Conservation (phyloP, 2,113 vertebrate genomes). For the Columba janthina region DNA sequence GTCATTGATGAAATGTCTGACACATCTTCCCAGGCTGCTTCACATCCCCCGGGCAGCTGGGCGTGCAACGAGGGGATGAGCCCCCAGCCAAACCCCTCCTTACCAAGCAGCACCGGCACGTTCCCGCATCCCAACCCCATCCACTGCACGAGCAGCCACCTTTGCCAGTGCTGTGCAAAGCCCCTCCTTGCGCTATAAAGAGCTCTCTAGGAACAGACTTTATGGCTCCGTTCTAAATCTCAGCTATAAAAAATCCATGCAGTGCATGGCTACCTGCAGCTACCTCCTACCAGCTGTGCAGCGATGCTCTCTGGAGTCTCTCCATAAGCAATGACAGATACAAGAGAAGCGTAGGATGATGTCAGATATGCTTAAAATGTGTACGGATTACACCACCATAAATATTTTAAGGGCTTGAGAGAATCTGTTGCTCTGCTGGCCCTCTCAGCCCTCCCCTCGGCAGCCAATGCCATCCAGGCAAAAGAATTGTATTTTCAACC, state of each 20-base stretch:
- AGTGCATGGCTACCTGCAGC: neutral
- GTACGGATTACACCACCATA: neutral
- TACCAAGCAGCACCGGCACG: too few species aligned
- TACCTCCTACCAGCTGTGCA: rapidly evolving
- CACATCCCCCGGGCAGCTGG: neutral
- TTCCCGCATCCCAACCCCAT: rapidly evolving
- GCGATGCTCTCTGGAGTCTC: neutral
- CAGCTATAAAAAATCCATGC: rapidly evolving
- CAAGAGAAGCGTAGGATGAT: neutral
- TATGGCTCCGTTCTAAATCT: neutral
- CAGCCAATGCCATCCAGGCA: neutral
- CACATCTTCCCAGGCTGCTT: neutral
- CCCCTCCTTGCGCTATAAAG: rapidly evolving
- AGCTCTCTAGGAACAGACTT: neutral
- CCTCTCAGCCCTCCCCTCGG: neutral
- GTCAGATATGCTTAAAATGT: neutral
- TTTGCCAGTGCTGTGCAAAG: rapidly evolving
- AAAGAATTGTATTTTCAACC: rapidly evolving
- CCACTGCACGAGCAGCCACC: rapidly evolving
- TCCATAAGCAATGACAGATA: neutral
- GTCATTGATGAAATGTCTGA: neutral
- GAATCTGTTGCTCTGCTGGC: neutral
- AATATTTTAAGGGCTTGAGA: conserved; percentile 41
- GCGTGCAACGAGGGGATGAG: rapidly evolving
- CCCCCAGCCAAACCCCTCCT: neutral